These are phyloP conservation scores for Ephialtes manifestator DNA, from an alignment of 2,888 invertebrate species.

Conservation along the genomic window DNA sequence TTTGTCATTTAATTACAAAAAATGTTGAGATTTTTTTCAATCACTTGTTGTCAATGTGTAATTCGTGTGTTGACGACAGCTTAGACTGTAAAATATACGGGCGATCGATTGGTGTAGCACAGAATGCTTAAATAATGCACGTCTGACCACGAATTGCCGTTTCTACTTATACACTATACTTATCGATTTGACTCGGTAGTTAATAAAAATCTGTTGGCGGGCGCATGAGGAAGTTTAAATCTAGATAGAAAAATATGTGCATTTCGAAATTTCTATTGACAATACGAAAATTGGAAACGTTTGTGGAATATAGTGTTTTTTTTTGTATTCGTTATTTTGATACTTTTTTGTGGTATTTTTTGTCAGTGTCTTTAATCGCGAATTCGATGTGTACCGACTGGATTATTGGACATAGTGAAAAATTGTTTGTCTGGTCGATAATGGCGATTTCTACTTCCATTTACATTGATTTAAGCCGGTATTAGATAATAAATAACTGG, in stretches of 20 bases:
- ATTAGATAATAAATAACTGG: neutral
- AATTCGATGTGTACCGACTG: no score
- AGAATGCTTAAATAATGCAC: neutral
- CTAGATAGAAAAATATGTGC: no score
- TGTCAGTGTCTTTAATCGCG: no score
- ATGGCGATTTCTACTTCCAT: neutral
- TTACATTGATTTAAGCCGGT: neutral
- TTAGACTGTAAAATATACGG: neutral
- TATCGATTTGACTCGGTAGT: neutral
- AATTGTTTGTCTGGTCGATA: neutral
- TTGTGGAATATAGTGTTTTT: no score
- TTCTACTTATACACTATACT: neutral
- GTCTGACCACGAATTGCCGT: neutral
- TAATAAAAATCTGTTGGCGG: no score
- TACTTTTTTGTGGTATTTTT: no score
- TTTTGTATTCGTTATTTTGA: no score
- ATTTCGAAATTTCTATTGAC: no score
- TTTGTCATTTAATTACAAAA: neutral
- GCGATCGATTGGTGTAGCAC: constrained; percentile 2
- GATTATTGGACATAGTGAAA: no score
- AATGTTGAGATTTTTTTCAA: neutral
- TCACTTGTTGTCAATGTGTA: neutral
- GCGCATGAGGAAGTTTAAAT: neutral
- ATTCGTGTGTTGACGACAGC: neutral
- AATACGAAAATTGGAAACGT: no score